These are phyloP conservation scores for Tortrix viridana DNA, from an alignment of 2,888 invertebrate species.

Conservation along the genomic window DNA sequence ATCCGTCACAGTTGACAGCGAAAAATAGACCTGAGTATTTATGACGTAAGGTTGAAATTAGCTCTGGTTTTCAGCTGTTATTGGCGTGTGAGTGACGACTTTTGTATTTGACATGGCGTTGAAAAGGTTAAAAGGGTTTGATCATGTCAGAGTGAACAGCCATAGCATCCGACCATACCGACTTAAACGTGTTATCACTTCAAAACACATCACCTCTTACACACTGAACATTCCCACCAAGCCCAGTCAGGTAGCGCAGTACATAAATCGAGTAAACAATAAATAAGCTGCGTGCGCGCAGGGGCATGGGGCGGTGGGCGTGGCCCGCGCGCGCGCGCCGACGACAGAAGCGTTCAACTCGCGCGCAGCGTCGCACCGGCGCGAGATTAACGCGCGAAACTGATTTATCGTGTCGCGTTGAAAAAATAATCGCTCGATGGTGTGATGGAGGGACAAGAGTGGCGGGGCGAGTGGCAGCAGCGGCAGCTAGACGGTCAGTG, in stretches of 20 bases:
- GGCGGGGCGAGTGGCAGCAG: conserved; percentile 79
- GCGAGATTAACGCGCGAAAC: conserved; percentile 75
- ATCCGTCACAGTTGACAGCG: too few species aligned
- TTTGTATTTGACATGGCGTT: too few species aligned
- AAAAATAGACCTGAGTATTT: too few species aligned
- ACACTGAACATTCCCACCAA: conserved; percentile 18
- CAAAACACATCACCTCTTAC: conserved; percentile 18
- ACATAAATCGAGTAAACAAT: conserved; percentile 69
- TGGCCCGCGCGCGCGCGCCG: conserved; percentile 87
- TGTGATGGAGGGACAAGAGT: conserved; percentile 82
- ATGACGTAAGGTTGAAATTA: too few species aligned
- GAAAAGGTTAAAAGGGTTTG: too few species aligned
- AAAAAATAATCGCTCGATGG: conserved; percentile 81
- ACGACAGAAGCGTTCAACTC: conserved; percentile 89
- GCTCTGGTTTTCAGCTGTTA: too few species aligned
- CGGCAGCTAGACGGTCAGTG: conserved; percentile 78
- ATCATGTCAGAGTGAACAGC: too few species aligned
- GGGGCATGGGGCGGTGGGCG: conserved; percentile 68
- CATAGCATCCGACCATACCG: too few species aligned
- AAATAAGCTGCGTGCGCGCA: conserved; percentile 47
- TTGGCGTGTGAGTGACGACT: too few species aligned
- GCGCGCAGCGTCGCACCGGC: conserved; percentile 72
- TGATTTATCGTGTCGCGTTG: conserved; percentile 83
- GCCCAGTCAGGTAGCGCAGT: conserved; percentile 46
- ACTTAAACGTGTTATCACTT: too few species aligned